Evolutionary conservation across 2,888 invertebrate genomes (phyloP), one percentile per base, ranked within the genome.

Genomic region (Trimorus sp.): DNA sequence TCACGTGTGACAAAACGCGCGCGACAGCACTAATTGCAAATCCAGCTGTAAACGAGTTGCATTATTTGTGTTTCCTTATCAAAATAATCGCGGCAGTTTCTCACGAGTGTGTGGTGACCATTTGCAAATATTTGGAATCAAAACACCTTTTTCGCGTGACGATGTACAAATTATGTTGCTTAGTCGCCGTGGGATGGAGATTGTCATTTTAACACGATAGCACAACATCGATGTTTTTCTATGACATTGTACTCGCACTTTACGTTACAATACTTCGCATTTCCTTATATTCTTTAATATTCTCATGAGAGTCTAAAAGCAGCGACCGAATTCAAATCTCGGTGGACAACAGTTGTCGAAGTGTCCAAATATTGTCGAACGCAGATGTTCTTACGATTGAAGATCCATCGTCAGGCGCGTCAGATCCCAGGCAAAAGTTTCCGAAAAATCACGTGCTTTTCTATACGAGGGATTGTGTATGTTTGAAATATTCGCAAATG

Each of bases 331-430:
- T 89, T 90, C 86, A 89, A 90, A 89, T 89, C 87, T 87, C 89
- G 83, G 82, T 85, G 90, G 90, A 91, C 89, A 89, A 90, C 90
- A 91, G 90, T 91, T 90, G 83, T 85, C 85, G 85, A 81, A 85
- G 85, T 90, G 89, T 91, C 88, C 89, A 91, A 91, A 91, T 88
- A 91, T 90, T 91, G 90, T 90, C 89, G 89, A 86, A 86, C 84
- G 87, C 91, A 91, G 91, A 91, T 90, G 90, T 89, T 86, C 83
- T 84, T 70, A 60, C 56, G 51, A 58, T 68, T 71, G 59, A 73
- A 75, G 62, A 83, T 75, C 73, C 60, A 54, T 78, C 77, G 75
- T 75, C 70, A 71, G 63, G 66, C 63, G 51, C 36, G 73, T 69
- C 66, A 74, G 58, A 78, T 78, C 65, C 66, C n/a, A 80, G 51